phyloP scores from a whole-genome alignment of 2,888 invertebrate genomes.

The Nematopogon swammerdamellus region DNA sequence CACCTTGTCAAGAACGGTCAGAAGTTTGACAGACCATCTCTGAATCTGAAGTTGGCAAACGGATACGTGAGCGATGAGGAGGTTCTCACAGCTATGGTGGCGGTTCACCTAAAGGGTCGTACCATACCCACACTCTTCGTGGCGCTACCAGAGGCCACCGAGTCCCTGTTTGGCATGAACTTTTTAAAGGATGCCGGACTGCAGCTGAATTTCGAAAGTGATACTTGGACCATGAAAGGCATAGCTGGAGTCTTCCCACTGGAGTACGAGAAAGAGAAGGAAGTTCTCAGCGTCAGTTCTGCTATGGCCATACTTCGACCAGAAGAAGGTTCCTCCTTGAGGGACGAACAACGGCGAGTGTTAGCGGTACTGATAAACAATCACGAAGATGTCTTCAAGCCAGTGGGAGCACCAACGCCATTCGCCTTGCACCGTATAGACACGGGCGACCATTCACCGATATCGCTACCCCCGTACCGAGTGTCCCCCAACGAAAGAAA shows the following conservation, averaged over 20 bases:
- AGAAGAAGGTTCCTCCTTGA: too few relatives aligned
- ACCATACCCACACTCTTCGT: conserved; percentile 8
- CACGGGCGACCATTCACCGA: conserved; percentile 16
- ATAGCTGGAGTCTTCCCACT: too few relatives aligned
- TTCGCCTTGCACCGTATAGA: conserved; percentile 16
- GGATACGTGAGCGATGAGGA: too few relatives aligned
- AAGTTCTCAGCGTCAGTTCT: too few relatives aligned
- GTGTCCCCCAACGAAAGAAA: conserved; percentile 13
- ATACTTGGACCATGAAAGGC: too few relatives aligned
- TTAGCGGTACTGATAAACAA: neutral
- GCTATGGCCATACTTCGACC: too few relatives aligned
- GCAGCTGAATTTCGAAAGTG: conserved; percentile 2
- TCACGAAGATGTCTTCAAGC: neutral
- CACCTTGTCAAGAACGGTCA: too few relatives aligned
- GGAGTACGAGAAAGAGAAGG: too few relatives aligned
- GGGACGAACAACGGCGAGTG: too few relatives aligned
- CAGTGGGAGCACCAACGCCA: conserved; percentile 5
- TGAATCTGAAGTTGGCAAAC: too few relatives aligned
- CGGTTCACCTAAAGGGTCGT: neutral
- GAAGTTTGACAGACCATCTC: too few relatives aligned
- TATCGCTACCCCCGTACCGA: conserved; percentile 19
- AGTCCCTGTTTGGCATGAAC: conserved; percentile 8
- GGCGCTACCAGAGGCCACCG: conserved; percentile 7
- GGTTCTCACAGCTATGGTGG: too few relatives aligned
- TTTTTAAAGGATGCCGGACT: conserved; percentile 9